These are phyloP conservation scores for Cerastis leucographa DNA, from an alignment of 2,888 invertebrate species.

Conservation along the genomic window DNA sequence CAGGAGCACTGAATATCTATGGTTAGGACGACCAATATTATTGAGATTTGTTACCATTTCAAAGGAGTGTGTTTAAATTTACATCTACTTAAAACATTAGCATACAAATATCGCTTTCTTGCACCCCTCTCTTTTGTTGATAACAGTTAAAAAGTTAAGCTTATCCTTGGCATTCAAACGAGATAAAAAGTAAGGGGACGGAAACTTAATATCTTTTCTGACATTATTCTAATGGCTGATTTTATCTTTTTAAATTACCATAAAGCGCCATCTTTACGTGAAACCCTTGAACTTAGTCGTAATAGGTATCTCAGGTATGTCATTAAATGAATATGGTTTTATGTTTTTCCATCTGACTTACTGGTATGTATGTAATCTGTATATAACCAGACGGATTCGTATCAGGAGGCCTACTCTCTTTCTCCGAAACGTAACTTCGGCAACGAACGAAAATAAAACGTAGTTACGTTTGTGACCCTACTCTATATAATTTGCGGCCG, in stretches of 20 bases:
- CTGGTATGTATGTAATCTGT: slow-evolving; percentile 33
- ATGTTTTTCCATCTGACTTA: slow-evolving; percentile 25
- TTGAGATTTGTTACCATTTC: too few species aligned
- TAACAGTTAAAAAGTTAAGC: slow-evolving; percentile 38
- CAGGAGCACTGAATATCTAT: too few species aligned
- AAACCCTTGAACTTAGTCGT: slow-evolving; percentile 18
- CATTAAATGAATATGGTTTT: slow-evolving; percentile 46
- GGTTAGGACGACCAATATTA: too few species aligned
- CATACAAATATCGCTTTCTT: slow-evolving; percentile 50
- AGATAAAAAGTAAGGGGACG: slow-evolving; percentile 44
- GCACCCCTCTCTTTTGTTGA: slow-evolving; percentile 44
- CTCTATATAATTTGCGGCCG: too few species aligned
- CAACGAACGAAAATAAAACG: too few species aligned
- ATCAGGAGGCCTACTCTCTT: too few species aligned
- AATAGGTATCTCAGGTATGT: slow-evolving; percentile 40
- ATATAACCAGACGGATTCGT: slow-evolving; percentile 30
- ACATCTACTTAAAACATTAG: slow-evolving; percentile 53
- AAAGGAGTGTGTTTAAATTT: neutral
- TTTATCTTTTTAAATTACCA: slow-evolving; percentile 50
- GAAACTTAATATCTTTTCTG: slow-evolving; percentile 43
- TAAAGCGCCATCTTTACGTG: slow-evolving; percentile 9
- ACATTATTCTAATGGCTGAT: slow-evolving; percentile 49
- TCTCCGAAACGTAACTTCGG: too few species aligned
- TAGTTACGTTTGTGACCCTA: too few species aligned
- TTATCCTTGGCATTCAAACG: slow-evolving; percentile 47